Evolutionary conservation across 2,113 vertebrate genomes (phyloP).

Genomic region (Phoxinus phoxinus): DNA sequence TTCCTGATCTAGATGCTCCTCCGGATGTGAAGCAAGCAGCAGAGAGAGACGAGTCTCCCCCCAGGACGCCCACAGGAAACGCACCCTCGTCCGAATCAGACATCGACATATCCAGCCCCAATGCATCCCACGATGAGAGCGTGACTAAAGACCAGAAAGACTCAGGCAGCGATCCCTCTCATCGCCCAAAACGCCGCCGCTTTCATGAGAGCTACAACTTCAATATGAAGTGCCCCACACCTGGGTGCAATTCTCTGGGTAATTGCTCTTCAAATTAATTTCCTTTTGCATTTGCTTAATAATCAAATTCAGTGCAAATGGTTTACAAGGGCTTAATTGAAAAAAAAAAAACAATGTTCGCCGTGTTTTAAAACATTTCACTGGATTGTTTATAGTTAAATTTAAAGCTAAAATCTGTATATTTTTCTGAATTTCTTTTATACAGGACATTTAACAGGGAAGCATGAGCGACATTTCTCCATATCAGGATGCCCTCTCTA

Average conservation of each 20-base stretch:
- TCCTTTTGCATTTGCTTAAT: not conserved
- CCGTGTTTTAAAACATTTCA: not conserved
- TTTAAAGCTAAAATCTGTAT: not conserved
- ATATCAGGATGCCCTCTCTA: slow-evolving; percentile 97
- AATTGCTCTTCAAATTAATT: slow-evolving; percentile 48
- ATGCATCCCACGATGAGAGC: slow-evolving; percentile 95
- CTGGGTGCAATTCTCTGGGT: slow-evolving; percentile 97
- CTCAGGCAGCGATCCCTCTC: slow-evolving; percentile 94
- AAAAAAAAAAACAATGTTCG: not conserved
- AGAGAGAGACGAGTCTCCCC: slow-evolving; percentile 95
- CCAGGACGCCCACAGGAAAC: slow-evolving; percentile 95
- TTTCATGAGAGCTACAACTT: slow-evolving; percentile 99
- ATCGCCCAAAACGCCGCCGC: slow-evolving; percentile 94
- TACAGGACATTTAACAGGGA: slow-evolving; percentile 94
- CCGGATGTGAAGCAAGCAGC: slow-evolving; percentile 88
- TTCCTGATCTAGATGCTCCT: slow-evolving; percentile 57
- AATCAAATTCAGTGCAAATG: slow-evolving; percentile 22
- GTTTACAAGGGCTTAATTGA: not conserved
- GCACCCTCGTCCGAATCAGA: slow-evolving; percentile 98
- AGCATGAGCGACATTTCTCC: slow-evolving; percentile 97
- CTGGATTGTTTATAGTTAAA: not conserved
- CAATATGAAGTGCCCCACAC: slow-evolving; percentile 98
- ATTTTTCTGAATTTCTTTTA: not conserved
- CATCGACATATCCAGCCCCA: slow-evolving; percentile 97
- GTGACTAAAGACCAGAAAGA: slow-evolving; percentile 93